Evolutionary conservation across 1,140 invertebrate genomes (phyloP).

Genomic region (Drosophila ironensis): DNA sequence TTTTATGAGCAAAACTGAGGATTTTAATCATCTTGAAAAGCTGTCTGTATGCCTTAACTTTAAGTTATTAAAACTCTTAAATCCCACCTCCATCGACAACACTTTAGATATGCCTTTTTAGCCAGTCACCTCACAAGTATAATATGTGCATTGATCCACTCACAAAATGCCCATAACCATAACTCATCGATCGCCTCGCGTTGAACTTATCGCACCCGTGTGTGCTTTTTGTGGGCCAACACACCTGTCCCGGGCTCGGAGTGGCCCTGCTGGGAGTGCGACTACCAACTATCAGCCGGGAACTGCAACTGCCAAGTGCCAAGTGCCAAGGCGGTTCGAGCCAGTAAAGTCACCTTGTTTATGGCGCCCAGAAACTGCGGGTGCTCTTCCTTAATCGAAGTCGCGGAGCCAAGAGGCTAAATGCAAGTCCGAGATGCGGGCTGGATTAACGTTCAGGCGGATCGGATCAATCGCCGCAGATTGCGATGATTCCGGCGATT

Average conservation of each 20-base stretch:
- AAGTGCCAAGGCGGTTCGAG: slow-evolving; percentile 48
- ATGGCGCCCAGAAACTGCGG: slow-evolving; percentile 66
- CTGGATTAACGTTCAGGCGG: slow-evolving; percentile 64
- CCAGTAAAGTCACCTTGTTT: slow-evolving; percentile 74
- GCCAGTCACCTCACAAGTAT: slow-evolving; percentile 11
- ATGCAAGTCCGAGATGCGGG: slow-evolving; percentile 14
- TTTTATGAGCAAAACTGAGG: too few species aligned
- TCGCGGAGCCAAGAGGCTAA: slow-evolving; percentile 23
- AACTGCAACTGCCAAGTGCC: slow-evolving; percentile 7
- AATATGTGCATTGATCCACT: too few species aligned
- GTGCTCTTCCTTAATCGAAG: slow-evolving; percentile 55
- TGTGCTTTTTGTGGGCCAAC: slow-evolving; percentile 24
- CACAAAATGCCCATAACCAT: slow-evolving; percentile 35
- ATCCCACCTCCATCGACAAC: slow-evolving; percentile 12
- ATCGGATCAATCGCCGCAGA: slow-evolving; percentile 48
- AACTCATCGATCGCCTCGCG: slow-evolving; percentile 38
- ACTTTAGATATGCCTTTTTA: slow-evolving; percentile 38
- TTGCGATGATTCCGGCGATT: slow-evolving; percentile 14
- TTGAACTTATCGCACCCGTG: slow-evolving; percentile 7
- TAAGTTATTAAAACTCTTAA: slow-evolving; percentile 1
- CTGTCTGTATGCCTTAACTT: too few species aligned
- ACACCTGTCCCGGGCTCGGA: slow-evolving; percentile 37
- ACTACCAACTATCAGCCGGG: slow-evolving; percentile 18
- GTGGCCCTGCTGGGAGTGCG: slow-evolving; percentile 20
- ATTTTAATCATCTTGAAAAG: too few species aligned